Percentiles rank a stretch among this genome's conserved stretches.
phyloP scores from a whole-genome alignment of 1,140 invertebrate species.

The Ooceraea biroi region DNA sequence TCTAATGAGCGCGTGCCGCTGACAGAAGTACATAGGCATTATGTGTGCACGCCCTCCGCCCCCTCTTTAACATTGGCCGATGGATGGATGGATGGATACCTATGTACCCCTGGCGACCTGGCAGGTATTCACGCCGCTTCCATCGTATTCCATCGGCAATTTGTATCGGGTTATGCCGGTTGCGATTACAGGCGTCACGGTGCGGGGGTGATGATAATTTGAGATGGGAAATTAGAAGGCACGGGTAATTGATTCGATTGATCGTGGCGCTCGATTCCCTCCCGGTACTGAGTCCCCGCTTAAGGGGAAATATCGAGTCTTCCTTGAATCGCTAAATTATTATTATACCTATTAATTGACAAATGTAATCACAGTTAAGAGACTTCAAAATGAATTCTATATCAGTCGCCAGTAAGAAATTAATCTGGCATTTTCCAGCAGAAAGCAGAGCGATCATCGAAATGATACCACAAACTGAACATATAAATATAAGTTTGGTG shows the following conservation, averaged over 20 bases:
- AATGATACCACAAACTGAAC: neutral
- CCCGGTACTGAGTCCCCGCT: neutral
- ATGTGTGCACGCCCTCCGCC: conserved; percentile 61
- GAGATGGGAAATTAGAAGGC: neutral
- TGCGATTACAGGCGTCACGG: neutral
- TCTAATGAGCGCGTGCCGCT: conserved; percentile 85
- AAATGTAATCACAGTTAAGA: neutral
- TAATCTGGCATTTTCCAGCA: neutral
- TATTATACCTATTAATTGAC: neutral
- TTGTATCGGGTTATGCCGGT: conserved; percentile 13
- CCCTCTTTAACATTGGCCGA: conserved; percentile 13
- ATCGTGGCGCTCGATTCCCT: neutral
- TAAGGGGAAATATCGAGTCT: neutral
- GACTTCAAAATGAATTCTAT: too few relatives aligned
- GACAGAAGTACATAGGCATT: conserved; percentile 79
- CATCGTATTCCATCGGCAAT: neutral
- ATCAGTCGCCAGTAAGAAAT: neutral
- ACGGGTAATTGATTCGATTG: neutral
- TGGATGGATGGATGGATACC: conserved; percentile 50
- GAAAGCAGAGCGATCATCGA: neutral
- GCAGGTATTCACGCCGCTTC: conserved; percentile 23
- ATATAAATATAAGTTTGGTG: conserved; percentile 10
- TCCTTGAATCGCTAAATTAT: neutral
- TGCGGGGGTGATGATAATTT: neutral
- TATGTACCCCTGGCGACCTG: neutral